Conservation (phyloP, 2,113 vertebrate genomes). For the Tragelaphus buxtoni region DNA sequence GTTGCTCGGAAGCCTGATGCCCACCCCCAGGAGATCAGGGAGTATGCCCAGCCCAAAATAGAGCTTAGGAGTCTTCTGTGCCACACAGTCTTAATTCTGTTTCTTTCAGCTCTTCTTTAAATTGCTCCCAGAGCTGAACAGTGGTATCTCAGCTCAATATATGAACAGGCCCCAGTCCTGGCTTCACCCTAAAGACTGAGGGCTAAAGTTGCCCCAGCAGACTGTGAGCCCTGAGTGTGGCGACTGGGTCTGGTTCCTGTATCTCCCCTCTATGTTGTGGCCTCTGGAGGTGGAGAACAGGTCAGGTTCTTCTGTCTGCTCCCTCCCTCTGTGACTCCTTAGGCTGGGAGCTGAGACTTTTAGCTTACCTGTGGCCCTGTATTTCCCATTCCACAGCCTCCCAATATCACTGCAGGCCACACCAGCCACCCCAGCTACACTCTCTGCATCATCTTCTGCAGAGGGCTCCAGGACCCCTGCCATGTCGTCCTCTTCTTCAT, state of each 20-base stretch:
- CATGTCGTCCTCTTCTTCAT: conserved; percentile 81
- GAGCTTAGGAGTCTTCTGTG: not conserved
- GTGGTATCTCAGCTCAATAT: not conserved
- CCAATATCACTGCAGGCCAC: conserved; percentile 70
- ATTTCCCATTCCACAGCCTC: conserved; percentile 73
- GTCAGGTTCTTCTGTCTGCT: not conserved
- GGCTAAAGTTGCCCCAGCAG: not conserved
- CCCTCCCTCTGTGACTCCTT: not conserved
- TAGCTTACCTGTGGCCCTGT: conserved; percentile 69
- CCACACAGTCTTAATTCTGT: not conserved
- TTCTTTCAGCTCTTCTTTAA: not conserved
- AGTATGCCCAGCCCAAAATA: not conserved
- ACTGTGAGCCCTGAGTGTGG: not conserved
- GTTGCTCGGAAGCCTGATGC: not conserved
- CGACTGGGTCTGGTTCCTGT: not conserved
- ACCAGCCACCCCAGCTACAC: conserved; percentile 62
- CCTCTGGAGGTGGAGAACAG: not conserved
- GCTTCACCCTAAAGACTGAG: not conserved
- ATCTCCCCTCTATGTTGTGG: not conserved
- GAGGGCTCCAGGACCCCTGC: conserved; percentile 73
- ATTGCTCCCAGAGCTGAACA: not conserved
- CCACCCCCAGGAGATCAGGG: not conserved
- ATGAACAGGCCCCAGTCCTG: not conserved
- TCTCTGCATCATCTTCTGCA: conserved; percentile 70
- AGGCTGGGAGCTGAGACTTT: not conserved